These are phyloP conservation scores for Agriopis aurantiaria DNA, from an alignment of 2,888 invertebrate species.

Conservation along the genomic window DNA sequence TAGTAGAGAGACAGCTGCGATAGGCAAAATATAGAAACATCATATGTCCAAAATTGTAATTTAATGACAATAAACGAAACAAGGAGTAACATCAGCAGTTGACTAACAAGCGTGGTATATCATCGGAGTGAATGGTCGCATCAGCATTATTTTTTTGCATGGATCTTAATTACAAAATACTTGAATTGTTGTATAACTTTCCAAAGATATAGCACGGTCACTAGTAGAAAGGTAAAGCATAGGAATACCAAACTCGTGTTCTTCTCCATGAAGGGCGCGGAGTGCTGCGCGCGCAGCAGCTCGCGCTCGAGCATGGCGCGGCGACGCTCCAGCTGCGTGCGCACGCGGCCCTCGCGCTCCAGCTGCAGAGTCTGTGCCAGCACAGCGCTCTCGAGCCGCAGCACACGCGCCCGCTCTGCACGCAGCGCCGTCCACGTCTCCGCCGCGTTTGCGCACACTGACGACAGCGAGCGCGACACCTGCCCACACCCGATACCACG, in stretches of 20 bases:
- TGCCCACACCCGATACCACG: slow-evolving; percentile 39
- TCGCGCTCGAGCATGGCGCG: slow-evolving; percentile 72
- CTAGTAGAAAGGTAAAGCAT: neutral
- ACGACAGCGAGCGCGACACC: slow-evolving; percentile 70
- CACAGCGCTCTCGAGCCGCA: slow-evolving; percentile 74
- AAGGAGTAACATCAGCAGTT: neutral
- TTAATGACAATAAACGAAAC: neutral
- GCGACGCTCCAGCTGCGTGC: slow-evolving; percentile 75
- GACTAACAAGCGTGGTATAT: neutral
- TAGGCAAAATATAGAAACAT: neutral
- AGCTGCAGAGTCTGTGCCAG: slow-evolving; percentile 73
- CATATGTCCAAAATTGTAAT: neutral
- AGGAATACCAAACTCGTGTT: slow-evolving; percentile 60
- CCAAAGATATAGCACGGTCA: neutral
- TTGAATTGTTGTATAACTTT: neutral
- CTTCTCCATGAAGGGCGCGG: slow-evolving; percentile 46
- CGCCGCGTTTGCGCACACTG: slow-evolving; percentile 67
- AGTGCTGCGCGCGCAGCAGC: slow-evolving; percentile 59
- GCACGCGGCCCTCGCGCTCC: slow-evolving; percentile 72
- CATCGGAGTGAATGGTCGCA: neutral
- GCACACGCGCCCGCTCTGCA: slow-evolving; percentile 73
- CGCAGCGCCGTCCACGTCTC: slow-evolving; percentile 77
- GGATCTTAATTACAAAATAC: neutral
- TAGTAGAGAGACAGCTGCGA: neutral
- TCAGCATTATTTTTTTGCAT: neutral